phyloP scores from a whole-genome alignment of 2,113 vertebrate genomes.

The Thamnaconus septentrionalis region DNA sequence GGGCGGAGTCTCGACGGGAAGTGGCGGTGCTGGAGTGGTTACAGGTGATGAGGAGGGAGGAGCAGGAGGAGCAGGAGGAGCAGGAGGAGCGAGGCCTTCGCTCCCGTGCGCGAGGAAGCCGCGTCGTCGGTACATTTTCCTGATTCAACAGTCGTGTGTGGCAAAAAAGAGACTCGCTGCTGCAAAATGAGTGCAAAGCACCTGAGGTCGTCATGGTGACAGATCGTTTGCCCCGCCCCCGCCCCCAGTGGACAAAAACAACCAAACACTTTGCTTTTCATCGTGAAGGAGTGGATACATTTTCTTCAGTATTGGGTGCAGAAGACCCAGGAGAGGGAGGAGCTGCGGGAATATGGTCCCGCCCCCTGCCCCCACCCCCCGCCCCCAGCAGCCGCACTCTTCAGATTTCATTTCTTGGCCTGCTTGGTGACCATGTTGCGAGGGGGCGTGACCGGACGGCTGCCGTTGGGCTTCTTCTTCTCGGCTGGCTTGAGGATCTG shows the following conservation, averaged over 20 bases:
- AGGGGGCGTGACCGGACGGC: slow-evolving; percentile 94
- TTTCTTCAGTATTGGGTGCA: slow-evolving; percentile 74
- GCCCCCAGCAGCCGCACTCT: slow-evolving; percentile 33
- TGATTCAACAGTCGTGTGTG: slow-evolving; percentile 75
- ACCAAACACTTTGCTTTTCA: slow-evolving; percentile 69
- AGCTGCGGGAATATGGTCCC: slow-evolving; percentile 63
- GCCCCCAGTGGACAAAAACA: slow-evolving; percentile 72
- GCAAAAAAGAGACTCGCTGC: slow-evolving; percentile 63
- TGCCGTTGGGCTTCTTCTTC: slow-evolving; percentile 97
- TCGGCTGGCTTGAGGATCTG: slow-evolving; percentile 99
- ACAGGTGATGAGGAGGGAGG: slow-evolving; percentile 25
- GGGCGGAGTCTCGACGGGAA: slow-evolving; percentile 48
- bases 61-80: slow-evolving; percentile 53
- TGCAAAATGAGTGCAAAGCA: slow-evolving; percentile 82
- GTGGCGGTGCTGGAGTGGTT: too few relatives aligned
- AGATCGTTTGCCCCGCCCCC: slow-evolving; percentile 24
- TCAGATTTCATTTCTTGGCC: slow-evolving; percentile 86
- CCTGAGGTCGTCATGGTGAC: slow-evolving; percentile 79
- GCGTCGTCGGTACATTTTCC: slow-evolving; percentile 63
- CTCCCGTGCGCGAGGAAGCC: slow-evolving; percentile 69
- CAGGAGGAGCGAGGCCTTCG: slow-evolving; percentile 74
- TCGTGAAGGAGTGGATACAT: slow-evolving; percentile 63
- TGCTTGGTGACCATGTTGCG: slow-evolving; percentile 98
- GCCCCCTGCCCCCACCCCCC: slow-evolving; percentile 20
- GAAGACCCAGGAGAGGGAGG: slow-evolving; percentile 83